These are phyloP conservation scores for Mamestra configurata DNA, from an alignment of 1,140 invertebrate genomes.

Conservation along the genomic window DNA sequence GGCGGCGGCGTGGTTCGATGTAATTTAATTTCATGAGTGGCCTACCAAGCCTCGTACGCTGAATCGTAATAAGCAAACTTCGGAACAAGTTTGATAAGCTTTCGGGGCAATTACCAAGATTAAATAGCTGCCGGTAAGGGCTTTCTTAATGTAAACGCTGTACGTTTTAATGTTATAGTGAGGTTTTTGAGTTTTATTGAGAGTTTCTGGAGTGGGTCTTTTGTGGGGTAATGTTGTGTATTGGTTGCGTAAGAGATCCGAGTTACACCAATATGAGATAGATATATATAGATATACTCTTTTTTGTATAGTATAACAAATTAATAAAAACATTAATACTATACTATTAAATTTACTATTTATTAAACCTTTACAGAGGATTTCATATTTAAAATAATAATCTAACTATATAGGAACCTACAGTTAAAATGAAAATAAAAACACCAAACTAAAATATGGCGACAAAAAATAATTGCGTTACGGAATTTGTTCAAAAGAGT, in stretches of 20 bases:
- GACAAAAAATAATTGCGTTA: too few species aligned
- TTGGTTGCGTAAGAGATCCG: neutral
- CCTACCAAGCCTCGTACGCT: conserved; percentile 64
- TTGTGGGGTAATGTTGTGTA: conserved; percentile 5
- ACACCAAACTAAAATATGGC: too few species aligned
- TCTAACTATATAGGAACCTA: too few species aligned
- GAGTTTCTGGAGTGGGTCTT: neutral
- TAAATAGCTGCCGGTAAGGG: conserved; percentile 59
- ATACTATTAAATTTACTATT: too few species aligned
- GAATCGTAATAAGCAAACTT: conserved; percentile 82
- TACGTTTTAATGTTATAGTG: conserved; percentile 36
- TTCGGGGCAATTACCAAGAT: conserved; percentile 70
- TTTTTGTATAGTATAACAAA: too few species aligned
- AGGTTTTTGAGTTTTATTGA: conserved; percentile 39
- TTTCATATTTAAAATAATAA: too few species aligned
- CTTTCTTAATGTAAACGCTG: conserved; percentile 45
- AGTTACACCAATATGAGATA: too few species aligned
- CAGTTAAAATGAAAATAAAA: too few species aligned
- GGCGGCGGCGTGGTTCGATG: conserved; percentile 69
- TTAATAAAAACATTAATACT: too few species aligned
- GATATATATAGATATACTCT: too few species aligned
- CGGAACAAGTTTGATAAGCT: conserved; percentile 75
- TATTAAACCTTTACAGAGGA: too few species aligned
- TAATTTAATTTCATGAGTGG: conserved; percentile 85
- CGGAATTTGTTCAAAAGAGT: too few species aligned